phyloP scores from a whole-genome alignment of 2,113 vertebrate genomes.

The Alethe castanea region DNA sequence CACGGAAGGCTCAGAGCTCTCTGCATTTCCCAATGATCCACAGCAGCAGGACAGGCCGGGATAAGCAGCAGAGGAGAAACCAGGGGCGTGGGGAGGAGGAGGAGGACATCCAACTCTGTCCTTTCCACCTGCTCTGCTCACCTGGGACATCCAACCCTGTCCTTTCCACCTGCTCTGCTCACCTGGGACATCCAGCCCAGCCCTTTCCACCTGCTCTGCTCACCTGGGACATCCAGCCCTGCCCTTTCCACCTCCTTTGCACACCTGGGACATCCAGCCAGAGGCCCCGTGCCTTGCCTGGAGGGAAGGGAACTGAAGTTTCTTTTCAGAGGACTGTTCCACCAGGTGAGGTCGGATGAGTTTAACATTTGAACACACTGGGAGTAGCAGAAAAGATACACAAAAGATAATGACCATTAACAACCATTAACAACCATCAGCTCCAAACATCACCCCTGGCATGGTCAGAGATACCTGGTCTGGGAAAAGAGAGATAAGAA shows the following conservation, averaged over 20 bases:
- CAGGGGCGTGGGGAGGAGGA: not conserved
- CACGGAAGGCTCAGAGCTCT: not conserved
- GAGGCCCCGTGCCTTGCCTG: too few relatives aligned
- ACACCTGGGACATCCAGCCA: rapidly evolving
- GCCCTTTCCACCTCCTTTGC: not conserved
- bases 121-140: not conserved
- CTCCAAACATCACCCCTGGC: not conserved
- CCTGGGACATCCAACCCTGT: rapidly evolving
- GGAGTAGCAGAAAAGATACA: not conserved
- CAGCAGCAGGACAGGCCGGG: not conserved
- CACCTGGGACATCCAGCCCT: rapidly evolving
- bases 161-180: too few relatives aligned
- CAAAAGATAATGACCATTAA: not conserved
- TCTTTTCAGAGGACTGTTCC: too few relatives aligned
- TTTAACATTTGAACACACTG: not conserved
- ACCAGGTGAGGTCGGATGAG: not conserved
- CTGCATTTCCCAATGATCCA: not conserved
- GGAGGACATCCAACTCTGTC: not conserved
- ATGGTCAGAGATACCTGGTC: not conserved
- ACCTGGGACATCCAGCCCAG: too few relatives aligned
- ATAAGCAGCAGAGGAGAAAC: not conserved
- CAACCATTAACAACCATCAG: not conserved
- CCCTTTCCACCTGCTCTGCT: not conserved
- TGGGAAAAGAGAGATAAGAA: not conserved
- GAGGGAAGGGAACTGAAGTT: not conserved